A percentile compares a stretch with the other conserved stretches of the same genome.
Evolutionary conservation across 2,797 vertebrate species (phyloP).

Genomic region (Chelon auratus): DNA sequence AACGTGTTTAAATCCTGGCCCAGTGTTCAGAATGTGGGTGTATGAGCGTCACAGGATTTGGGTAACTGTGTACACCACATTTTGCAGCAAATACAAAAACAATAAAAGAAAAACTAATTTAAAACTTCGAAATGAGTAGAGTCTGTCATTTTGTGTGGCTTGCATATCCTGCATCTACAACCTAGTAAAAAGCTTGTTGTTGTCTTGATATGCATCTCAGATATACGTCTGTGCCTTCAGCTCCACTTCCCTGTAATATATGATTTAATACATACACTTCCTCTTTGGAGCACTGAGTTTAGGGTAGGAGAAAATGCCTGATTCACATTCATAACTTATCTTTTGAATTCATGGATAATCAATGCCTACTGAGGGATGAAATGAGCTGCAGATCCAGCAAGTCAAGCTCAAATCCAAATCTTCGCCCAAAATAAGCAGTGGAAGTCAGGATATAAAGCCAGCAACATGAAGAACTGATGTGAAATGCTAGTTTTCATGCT

Average conservation of each 20-base stretch:
- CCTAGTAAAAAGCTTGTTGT: conserved; percentile 16
- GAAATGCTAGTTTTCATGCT: conserved; percentile 42
- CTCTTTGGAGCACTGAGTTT: conserved; percentile 55
- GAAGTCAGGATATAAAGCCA: conserved; percentile 44
- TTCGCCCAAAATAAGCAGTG: conserved; percentile 66
- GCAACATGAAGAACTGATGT: conserved; percentile 48
- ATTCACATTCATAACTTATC: conserved; percentile 84
- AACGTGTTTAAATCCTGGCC: conserved; percentile 20
- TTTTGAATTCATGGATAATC: conserved; percentile 84
- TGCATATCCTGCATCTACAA: conserved; percentile 21
- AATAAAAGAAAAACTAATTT: background rate
- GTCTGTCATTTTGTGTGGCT: conserved; percentile 14
- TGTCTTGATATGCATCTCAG: conserved; percentile 48
- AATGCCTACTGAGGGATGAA: conserved; percentile 85
- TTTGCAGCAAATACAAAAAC: conserved; percentile 1
- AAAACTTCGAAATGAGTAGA: conserved; percentile 1
- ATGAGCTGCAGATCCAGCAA: conserved; percentile 76
- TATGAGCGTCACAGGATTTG: conserved; percentile 5
- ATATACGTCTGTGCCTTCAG: conserved; percentile 37
- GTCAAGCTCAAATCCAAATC: conserved; percentile 74
- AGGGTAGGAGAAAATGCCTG: conserved; percentile 66
- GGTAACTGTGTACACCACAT: background rate
- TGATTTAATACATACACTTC: conserved; percentile 74
- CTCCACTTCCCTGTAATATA: conserved; percentile 65
- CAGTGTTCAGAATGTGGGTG: conserved; percentile 14